phyloP scores from a whole-genome alignment of 2,888 invertebrate genomes.

The Anagyrus pseudococci region DNA sequence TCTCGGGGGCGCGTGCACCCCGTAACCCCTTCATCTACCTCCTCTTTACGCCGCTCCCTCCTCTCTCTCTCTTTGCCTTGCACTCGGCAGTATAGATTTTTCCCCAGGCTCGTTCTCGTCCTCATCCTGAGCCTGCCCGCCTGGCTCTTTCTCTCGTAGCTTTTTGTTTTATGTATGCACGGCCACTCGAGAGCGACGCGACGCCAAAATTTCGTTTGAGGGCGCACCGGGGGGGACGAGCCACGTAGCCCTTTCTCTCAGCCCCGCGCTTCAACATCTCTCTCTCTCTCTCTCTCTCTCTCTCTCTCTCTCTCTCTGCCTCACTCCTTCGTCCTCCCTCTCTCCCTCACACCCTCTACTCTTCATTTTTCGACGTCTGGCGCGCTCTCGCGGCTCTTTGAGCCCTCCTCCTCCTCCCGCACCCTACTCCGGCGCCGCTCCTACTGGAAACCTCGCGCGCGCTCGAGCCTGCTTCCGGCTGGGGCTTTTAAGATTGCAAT shows the following conservation, averaged over 20 bases:
- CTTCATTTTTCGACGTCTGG: conserved; percentile 24
- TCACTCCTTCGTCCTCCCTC: conserved; percentile 10
- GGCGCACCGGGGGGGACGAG: too few species aligned
- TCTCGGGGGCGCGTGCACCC: conserved; percentile 30
- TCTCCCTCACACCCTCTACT: conserved; percentile 1
- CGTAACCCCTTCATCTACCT: neutral
- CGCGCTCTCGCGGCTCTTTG: conserved; percentile 28
- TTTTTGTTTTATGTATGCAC: conserved; percentile 29
- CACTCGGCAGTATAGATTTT: conserved; percentile 53
- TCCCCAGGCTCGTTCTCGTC: conserved; percentile 40
- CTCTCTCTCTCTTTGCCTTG: conserved; percentile 25
- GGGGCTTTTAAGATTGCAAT: conserved; percentile 22
- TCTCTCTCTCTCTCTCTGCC: neutral
- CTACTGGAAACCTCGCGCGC: too few species aligned
- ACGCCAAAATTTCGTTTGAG: conserved; percentile 54
- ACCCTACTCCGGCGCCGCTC: neutral
- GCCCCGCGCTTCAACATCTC: neutral
- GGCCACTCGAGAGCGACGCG: conserved; percentile 55
- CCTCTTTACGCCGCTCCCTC: neutral
- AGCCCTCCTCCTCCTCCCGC: neutral
- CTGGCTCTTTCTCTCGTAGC: conserved; percentile 33
- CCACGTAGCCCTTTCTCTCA: too few species aligned
- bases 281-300: conserved; percentile 4
- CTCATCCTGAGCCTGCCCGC: too few species aligned
- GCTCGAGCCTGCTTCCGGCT: conserved; percentile 12